Evolutionary conservation across 2,888 invertebrate species (phyloP), one percentile per base, ranked within the genome.

Genomic region (Macropis europaea): DNA sequence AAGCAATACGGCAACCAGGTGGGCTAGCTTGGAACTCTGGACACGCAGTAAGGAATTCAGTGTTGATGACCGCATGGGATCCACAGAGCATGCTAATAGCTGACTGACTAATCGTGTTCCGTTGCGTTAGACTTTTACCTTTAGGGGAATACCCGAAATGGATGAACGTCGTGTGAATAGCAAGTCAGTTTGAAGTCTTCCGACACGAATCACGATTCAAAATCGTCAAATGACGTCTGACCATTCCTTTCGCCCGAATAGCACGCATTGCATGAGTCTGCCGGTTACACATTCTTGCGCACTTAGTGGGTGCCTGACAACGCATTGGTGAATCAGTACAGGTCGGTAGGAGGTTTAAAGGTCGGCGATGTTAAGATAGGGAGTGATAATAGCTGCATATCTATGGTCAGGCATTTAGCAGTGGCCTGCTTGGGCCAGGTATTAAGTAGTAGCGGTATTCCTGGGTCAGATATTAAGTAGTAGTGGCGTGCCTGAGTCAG

Each of bases 81-180:
- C 78, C 76, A 77, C 75, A 76, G 81, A 80, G 85, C 83, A 84
- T 85, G 85, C 82, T 86, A 85, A 86, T 83, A n/a, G n/a, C n/a
- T n/a, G n/a, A n/a, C n/a, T n/a, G n/a, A n/a, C n/a, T n/a, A 52
- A 77, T 70, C 68, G 57, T 68, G 61, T 43, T 48, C 56, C 52
- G 38, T 61, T 40, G 17, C 45, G 42, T 47, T 45, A 40, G 22
- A 13, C 50, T 61, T 56, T 73, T 60, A 64, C 57, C 67, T 67
- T 68, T 69, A 28, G 53, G 28, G 68, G 59, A 73, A 53, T 75
- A 77, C 53, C 73, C 67, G 62, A 77, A 76, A 81, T 83, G 73
- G 79, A 70, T 53, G 73, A 79, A 82, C 83, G 73, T 75, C 76
- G 70, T 68, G 60, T 80, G 83, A 83, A 85, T 84, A 84, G 78